Conservation (phyloP, 2,797 vertebrate genomes). For the Halcyon leucocephala region DNA sequence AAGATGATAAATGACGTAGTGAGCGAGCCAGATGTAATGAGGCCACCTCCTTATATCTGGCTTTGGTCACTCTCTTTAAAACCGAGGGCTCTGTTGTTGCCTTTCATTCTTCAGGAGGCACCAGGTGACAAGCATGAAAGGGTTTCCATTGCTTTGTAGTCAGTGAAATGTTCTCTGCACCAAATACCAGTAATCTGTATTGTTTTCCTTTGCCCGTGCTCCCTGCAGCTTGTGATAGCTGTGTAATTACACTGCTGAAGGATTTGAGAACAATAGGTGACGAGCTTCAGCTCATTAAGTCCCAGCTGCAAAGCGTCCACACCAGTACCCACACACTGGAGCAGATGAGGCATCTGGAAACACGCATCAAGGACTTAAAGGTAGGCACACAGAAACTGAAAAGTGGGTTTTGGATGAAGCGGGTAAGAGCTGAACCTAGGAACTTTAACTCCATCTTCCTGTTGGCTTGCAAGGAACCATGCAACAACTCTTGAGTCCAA, state of each 20-base stretch:
- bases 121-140: not conserved
- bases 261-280: constrained; percentile 86
- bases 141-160: not conserved
- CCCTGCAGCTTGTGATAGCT: constrained; percentile 90
- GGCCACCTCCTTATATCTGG: not conserved
- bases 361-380: constrained; percentile 84
- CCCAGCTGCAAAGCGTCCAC: constrained; percentile 81
- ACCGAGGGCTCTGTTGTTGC: not conserved
- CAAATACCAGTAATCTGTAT: not conserved
- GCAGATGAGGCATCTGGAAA: constrained; percentile 85
- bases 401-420: not conserved
- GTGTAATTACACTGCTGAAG: constrained; percentile 86
- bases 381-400: constrained; percentile 72
- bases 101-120: not conserved
- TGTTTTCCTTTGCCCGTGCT: not conserved
- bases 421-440: not conserved
- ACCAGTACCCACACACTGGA: constrained; percentile 76
- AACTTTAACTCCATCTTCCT: not conserved
- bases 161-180: not conserved
- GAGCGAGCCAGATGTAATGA: not conserved
- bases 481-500: not conserved
- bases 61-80: not conserved
- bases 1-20: not conserved
- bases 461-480: not conserved
- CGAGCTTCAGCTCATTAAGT: constrained; percentile 84